Percentiles rank a stretch among this genome's conserved stretches.
phyloP scores from a whole-genome alignment of 1,140 invertebrate genomes.

The Heliconius eleuchia region DNA sequence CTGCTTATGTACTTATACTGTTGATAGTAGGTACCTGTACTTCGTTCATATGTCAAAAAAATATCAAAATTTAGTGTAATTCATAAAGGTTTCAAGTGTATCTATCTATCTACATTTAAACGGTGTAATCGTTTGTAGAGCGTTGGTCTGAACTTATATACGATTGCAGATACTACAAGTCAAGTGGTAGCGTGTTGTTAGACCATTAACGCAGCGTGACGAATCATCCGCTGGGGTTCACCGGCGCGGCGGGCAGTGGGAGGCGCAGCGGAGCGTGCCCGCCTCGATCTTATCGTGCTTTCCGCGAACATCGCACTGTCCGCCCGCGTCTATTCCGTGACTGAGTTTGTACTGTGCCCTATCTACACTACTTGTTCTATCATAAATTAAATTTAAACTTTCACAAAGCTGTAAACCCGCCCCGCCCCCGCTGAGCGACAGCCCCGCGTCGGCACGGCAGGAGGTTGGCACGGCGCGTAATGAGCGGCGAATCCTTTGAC shows the following conservation, averaged over 20 bases:
- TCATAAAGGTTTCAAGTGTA: neutral
- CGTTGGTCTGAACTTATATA: slow-evolving; percentile 37
- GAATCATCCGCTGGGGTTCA: slow-evolving; percentile 63
- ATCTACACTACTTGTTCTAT: slow-evolving; percentile 50
- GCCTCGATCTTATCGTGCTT: slow-evolving; percentile 75
- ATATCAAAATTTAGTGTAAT: too few species aligned
- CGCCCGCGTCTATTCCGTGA: slow-evolving; percentile 66
- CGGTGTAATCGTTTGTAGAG: neutral
- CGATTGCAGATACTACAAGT: slow-evolving; percentile 55
- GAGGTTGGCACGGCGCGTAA: slow-evolving; percentile 58
- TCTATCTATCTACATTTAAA: neutral
- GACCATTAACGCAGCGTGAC: slow-evolving; percentile 78
- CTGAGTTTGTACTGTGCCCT: slow-evolving; percentile 46
- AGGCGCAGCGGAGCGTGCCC: slow-evolving; percentile 49
- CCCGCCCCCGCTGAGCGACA: slow-evolving; percentile 40
- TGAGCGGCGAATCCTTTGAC: slow-evolving; percentile 78
- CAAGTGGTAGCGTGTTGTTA: slow-evolving; percentile 70
- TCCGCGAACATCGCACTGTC: slow-evolving; percentile 73
- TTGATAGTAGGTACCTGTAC: neutral
- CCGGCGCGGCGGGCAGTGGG: slow-evolving; percentile 46
- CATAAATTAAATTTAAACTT: slow-evolving; percentile 59
- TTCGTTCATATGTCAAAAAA: too few species aligned
- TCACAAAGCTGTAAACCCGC: slow-evolving; percentile 43
- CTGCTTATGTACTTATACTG: neutral
- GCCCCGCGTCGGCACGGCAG: slow-evolving; percentile 43